Evolutionary conservation across 2,888 invertebrate genomes (phyloP), one percentile per base, ranked within the genome.

Genomic region (Scelioninae gen. 2): DNA sequence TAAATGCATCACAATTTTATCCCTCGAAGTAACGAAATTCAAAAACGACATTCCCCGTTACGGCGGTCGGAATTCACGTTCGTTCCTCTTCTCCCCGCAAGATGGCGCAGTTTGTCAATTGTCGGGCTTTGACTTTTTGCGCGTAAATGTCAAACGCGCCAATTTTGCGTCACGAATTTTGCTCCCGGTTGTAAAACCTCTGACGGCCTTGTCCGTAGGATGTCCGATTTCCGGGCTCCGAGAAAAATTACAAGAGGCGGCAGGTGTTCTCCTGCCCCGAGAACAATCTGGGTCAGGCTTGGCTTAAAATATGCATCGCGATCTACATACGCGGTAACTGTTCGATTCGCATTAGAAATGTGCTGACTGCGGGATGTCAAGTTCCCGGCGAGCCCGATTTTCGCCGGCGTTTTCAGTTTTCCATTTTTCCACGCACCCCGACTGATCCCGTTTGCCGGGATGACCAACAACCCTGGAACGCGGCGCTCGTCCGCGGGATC

Each of bases 301-400:
- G 76, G 81, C 82, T 84, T 83, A 81, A 82, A 84, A 83, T 83
- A 84, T 84, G 84, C 83, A 84, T 81, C 80, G 83, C 82, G 79
- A 83, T 79, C 80, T 83, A 78, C 78, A 79, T 80, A 80, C 78
- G 78, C 70, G 76, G 63, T 65, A 74, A 35, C 69, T 67, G 81
- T 83, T 83, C 81, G 81, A 83, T 82, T 82, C 82, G 76, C 80
- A 81, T 83, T 82, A 81, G 79, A 83, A 81, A 81, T 81, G 78
- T 78, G 81, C 79, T 82, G 81, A 81, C 79, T 80, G 76, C 74
- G 76, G 76, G 76, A 76, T 80, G 79, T 82, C 81, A 80, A 81
- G 79, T 79, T 77, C 79, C 77, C 77, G 76, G 76, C 75, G 79
- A 78, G 78, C 71, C 78, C 35, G 61, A 52, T 18, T 45, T 52